Evolutionary conservation across 2,797 vertebrate genomes (phyloP), one percentile per base, ranked within the genome.

Genomic region (Poeciliopsis infans): DNA sequence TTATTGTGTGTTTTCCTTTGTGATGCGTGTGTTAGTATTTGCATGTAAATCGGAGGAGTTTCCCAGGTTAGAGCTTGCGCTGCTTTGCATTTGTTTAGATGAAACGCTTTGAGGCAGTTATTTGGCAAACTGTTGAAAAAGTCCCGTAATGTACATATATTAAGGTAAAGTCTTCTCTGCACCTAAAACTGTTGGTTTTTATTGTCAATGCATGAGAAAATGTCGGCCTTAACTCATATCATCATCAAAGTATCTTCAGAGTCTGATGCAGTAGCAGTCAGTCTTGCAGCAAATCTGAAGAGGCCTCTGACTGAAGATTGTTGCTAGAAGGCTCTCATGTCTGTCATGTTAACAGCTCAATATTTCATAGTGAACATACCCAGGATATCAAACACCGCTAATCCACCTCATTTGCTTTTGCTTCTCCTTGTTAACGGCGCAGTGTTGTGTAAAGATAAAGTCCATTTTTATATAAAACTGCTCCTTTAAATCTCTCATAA

Each of bases 11-110:
- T 75, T 51, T 23, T 7, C 53, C 72, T 10, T 15, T 20, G 2
- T 51, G 16, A n/a, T 4, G 49, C n/a, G 46, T 43, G 7, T 36
- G 11, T 64, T 75, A 12, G 4, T 0, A 4, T 76, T n/a, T 72
- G 10, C 39, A 72, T 43, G 39, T 11, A 20, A 57, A 28, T 2
- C 41, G 2, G n/a, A 57, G 75, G 18, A 31, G 41, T 66, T 64
- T 15, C 28, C 41, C 55, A 61, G 55, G 7, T 36, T 2, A 1
- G 39, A 36, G 3, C 16, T 49, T 13, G 1, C 8, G 46, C 25
- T 13, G 23, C 33, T 69, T 53, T 69, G 75, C 28, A 64, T 61
- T 43, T 43, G 46, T 51, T 68, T 25, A 28, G 36, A 4, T 59
- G 7, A 7, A 28, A 28, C 43, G 4, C 2, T 16, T 5, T 5